Evolutionary conservation across 2,113 vertebrate species (phyloP), one percentile per base, ranked within the genome.

Genomic region (Pongo abelii): DNA sequence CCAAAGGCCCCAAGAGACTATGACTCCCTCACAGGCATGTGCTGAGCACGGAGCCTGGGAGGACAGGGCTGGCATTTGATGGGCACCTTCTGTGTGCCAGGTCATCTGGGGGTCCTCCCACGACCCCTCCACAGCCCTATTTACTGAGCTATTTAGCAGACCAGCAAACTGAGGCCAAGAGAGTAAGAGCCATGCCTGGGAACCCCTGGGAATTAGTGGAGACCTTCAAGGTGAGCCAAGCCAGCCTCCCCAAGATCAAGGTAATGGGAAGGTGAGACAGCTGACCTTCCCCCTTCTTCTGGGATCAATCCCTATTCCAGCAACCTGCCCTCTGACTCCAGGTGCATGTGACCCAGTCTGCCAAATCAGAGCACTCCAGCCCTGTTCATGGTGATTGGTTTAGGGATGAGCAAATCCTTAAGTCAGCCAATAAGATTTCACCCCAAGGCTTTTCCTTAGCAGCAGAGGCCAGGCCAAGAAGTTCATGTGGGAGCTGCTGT

Each of bases 1-100:
- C 32, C 6, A 1, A 35, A 3, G 14, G n/a, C 3, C 16, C 32
- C 23, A 0, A 0, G n/a, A 9, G 38, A 52, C 23, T 30, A 13
- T 10, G 32, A 20, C 25, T 57, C 13, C 27, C 23, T 32, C 6
- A 38, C 75, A 69, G 85, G 10, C 38, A 3, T 35, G 10, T 35
- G 25, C 11, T 3, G 38, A 55, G 57, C 16, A 4, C 16, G 35
- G 84, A 40, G 48, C 8, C 23, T 1, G 6, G 22, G 32, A 81
- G 40, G 48, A 64, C 5, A 18, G 35, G 3, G 3, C 20, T 61
- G 16, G 79, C 3, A 6, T 43, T 55, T 75, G 67, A 38, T 22
- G 59, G 74, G 52, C 6, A 22, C 57, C 40, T 25, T 12, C 25
- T 46, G 30, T 22, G 35, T 46, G 17, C 69, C 30, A 43, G 32